Evolutionary conservation across 2,888 invertebrate species (phyloP).

Genomic region (Hypselothyrea guttata): DNA sequence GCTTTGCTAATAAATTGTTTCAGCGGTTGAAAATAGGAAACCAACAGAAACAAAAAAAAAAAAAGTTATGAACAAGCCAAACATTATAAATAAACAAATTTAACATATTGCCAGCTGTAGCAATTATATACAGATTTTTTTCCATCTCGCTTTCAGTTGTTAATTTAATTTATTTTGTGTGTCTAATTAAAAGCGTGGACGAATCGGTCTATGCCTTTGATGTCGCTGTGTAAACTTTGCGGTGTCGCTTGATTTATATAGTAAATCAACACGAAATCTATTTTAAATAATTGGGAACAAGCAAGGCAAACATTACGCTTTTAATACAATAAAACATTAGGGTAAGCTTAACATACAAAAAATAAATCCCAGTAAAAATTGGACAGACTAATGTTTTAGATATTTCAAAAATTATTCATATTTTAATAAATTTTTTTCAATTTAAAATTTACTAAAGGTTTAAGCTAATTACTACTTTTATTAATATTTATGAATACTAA

Average conservation of each 20-base stretch:
- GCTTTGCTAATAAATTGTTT: slow-evolving; percentile 66
- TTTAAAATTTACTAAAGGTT: no score
- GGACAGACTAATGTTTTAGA: no score
- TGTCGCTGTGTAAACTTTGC: slow-evolving; percentile 7
- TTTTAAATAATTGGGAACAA: slow-evolving; percentile 11
- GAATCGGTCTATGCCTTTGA: slow-evolving; percentile 18
- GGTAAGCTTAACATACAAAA: no score
- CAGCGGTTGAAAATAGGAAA: slow-evolving; percentile 9
- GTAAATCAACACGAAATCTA: slow-evolving; percentile 6
- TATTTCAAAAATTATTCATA: no score
- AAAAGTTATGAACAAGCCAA: background rate
- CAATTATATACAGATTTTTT: slow-evolving; percentile 52
- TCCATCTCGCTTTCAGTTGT: slow-evolving; percentile 42
- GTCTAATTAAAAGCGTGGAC: slow-evolving; percentile 52
- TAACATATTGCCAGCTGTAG: slow-evolving; percentile 56
- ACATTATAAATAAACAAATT: slow-evolving; percentile 52
- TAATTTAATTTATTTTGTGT: slow-evolving; percentile 71
- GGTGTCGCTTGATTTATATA: slow-evolving; percentile 15
- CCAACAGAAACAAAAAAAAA: slow-evolving; percentile 8
- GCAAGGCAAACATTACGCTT: no score
- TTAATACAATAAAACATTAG: no score
- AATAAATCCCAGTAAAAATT: no score
- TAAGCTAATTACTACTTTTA: no score
- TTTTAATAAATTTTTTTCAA: no score
- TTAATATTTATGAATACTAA: no score